phyloP scores from a whole-genome alignment of 2,888 invertebrate genomes.

The Autographa pulchrina region DNA sequence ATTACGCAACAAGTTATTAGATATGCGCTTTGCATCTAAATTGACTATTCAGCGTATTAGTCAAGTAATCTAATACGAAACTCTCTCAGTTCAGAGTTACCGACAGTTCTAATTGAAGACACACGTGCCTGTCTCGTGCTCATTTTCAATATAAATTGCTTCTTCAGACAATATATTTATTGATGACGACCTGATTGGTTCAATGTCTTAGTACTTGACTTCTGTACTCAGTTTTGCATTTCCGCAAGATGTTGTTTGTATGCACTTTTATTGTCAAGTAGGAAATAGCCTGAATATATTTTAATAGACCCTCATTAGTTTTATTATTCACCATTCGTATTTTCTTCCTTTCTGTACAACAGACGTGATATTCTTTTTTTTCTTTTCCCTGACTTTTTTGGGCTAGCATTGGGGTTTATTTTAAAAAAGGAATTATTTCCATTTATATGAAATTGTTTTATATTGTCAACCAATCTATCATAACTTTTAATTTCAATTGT shows the following conservation, averaged over 20 bases:
- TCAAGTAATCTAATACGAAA: slow-evolving; percentile 42
- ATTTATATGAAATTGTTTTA: too few relatives aligned
- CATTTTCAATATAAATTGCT: background rate
- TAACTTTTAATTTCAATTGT: background rate
- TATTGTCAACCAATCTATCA: background rate
- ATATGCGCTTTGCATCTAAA: slow-evolving; percentile 21
- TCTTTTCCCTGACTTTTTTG: too few relatives aligned
- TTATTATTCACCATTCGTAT: too few relatives aligned
- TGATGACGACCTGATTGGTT: background rate
- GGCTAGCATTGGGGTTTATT: too few relatives aligned
- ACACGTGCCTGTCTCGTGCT: slow-evolving; percentile 14
- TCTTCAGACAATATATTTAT: background rate
- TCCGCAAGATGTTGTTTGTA: slow-evolving; percentile 3
- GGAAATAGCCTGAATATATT: too few relatives aligned
- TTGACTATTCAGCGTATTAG: slow-evolving; percentile 44
- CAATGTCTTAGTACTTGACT: slow-evolving; percentile 29
- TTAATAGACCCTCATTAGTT: too few relatives aligned
- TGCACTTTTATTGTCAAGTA: too few relatives aligned
- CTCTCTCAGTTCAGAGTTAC: slow-evolving; percentile 55
- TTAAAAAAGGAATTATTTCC: too few relatives aligned
- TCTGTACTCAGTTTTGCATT: slow-evolving; percentile 9
- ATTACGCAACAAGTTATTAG: slow-evolving; percentile 15
- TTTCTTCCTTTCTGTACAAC: too few relatives aligned
- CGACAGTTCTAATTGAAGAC: slow-evolving; percentile 54
- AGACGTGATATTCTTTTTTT: too few relatives aligned